Base-by-base conservation (phyloP, 1,140 invertebrate genomes). In the Chrysomallon squamiferum region DNA sequence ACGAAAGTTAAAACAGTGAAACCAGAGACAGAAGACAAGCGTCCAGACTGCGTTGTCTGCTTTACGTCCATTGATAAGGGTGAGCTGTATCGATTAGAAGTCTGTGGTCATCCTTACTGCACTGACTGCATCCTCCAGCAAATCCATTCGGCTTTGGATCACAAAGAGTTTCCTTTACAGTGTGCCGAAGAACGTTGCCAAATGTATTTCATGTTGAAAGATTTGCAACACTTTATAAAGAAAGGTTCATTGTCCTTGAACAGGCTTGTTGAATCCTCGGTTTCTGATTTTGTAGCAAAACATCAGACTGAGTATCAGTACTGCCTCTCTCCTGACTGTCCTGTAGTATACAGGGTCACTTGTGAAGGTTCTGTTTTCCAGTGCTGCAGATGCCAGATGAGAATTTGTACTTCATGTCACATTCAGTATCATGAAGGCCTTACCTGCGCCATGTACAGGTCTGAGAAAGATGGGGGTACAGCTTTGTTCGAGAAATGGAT, bases 91-190 rank as follows among this genome's bases (percentile, higher is more conserved):
- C 68, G 76, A 13, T 66, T 82, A 29, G 76, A 82, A 58, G 59
- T 43, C 2, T 83, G 81, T 71, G 81, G 80, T 0, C 81, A 83
- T 68, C 33, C 75, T 6, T 83, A 81, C 41, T 83, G 81, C 54
- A 54, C 59, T 6, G 70, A 68, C 15, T 83, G 81, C 52, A 15
- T 81, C 3, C 60, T 65, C 15, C 50, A 65, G 13, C 72, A 74
- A 62, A 35, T 79, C 20, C 43, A 66, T 20, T 62, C 47, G 35
- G 54, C 65, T 9, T 45, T 76, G 2, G 45, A 60, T 6, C 65
- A 49, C 20, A 66, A 68, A 41, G 60, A 70, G 0, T 74, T 81
- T 30, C 79, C 81, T 0, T 13, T 80, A 5, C n/a, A 43, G 13
- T 83, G 81, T 66, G 72, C 61, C 52, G 22, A 47, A 9, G 75